These are phyloP conservation scores for Herminia tarsipennalis DNA, from an alignment of 2,888 invertebrate species.

Conservation along the genomic window DNA sequence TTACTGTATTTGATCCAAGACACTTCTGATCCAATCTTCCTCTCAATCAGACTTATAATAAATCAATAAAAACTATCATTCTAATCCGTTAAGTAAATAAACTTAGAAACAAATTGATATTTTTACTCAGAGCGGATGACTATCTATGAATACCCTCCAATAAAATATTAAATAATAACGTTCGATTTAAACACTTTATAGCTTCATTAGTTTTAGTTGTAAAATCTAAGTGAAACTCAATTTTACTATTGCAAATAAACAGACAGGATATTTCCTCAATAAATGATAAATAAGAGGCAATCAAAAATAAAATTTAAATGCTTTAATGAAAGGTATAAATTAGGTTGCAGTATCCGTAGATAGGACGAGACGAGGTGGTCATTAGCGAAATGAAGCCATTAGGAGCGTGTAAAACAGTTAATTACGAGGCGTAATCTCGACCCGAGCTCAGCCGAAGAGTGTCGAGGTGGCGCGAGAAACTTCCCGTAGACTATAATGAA, in stretches of 20 bases:
- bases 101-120: slow-evolving; percentile 11
- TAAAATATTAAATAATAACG: slow-evolving; percentile 20
- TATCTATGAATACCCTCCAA: slow-evolving; percentile 6
- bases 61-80: slow-evolving; percentile 12
- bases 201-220: slow-evolving; percentile 26
- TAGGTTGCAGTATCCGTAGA: slow-evolving; percentile 40
- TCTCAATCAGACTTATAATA: background rate
- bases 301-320: slow-evolving; percentile 35
- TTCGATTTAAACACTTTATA: slow-evolving; percentile 14
- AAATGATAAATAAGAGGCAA: slow-evolving; percentile 23
- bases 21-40: no score
- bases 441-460: slow-evolving; percentile 46
- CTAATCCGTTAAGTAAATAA: slow-evolving; percentile 3
- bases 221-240: slow-evolving; percentile 29
- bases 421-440: slow-evolving; percentile 70
- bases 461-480: slow-evolving; percentile 56
- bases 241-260: slow-evolving; percentile 33
- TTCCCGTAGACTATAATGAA: slow-evolving; percentile 58
- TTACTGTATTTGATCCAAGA: no score
- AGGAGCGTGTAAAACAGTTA: slow-evolving; percentile 82
- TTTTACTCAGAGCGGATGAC: slow-evolving; percentile 25
- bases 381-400: slow-evolving; percentile 82
- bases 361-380: slow-evolving; percentile 68
- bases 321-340: slow-evolving; percentile 44
- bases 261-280: slow-evolving; percentile 19